phyloP scores from a whole-genome alignment of 2,797 vertebrate genomes.

The Martes flavigula region DNA sequence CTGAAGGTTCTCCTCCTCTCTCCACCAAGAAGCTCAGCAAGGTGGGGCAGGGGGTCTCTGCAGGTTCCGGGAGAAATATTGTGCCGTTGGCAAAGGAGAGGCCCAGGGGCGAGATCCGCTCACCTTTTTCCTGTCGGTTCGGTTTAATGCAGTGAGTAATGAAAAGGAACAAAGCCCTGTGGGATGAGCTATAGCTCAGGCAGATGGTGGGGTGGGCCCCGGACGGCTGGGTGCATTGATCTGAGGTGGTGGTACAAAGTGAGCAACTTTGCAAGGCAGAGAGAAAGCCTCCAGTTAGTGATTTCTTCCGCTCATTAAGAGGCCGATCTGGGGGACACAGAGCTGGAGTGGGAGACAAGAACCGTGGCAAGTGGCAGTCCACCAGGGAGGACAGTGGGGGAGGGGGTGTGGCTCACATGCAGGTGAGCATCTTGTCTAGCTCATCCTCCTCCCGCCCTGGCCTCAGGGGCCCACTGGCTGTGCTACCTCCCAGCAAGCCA shows the following conservation, averaged over 20 bases:
- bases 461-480: not conserved
- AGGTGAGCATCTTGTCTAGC: not conserved
- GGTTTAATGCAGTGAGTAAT: conserved; percentile 33
- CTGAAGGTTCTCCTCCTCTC: not conserved
- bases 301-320: not conserved
- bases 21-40: not conserved
- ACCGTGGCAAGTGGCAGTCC: not conserved
- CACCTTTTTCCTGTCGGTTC: not conserved
- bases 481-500: not conserved
- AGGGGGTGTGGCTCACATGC: not conserved
- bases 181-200: not conserved
- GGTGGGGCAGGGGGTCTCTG: not conserved
- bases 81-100: not conserved
- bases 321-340: not conserved
- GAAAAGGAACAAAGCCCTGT: not conserved
- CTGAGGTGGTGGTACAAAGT: not conserved
- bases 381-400: not conserved
- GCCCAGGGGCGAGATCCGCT: not conserved
- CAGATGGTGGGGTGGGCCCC: not conserved
- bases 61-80: not conserved
- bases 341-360: not conserved
- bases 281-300: not conserved
- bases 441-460: not conserved
- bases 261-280: not conserved
- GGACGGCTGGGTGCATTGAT: not conserved